phyloP scores from a whole-genome alignment of 2,888 invertebrate genomes.

The Scelioninae gen. 1 region DNA sequence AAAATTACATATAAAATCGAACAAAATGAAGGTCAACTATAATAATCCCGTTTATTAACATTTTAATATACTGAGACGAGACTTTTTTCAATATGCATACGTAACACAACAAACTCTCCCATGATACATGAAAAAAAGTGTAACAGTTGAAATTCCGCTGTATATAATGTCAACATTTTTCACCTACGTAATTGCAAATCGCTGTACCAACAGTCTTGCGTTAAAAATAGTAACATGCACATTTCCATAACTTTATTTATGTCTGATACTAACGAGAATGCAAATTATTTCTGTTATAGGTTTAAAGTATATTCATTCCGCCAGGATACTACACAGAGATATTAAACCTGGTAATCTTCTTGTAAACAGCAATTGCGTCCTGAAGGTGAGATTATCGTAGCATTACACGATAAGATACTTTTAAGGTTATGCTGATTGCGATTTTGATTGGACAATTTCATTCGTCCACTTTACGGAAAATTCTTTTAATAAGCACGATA shows the following conservation, averaged over 20 bases:
- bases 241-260: slow-evolving; percentile 57
- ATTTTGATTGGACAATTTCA: slow-evolving; percentile 54
- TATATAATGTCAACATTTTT: slow-evolving; percentile 34
- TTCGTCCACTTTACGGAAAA: slow-evolving; percentile 25
- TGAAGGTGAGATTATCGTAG: slow-evolving; percentile 88
- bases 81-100: neutral
- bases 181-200: slow-evolving; percentile 44
- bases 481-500: too few relatives aligned
- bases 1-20: too few relatives aligned
- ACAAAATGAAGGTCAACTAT: too few relatives aligned
- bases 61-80: too few relatives aligned
- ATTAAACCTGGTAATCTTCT: slow-evolving; percentile 99
- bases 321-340: slow-evolving; percentile 98
- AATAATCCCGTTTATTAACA: too few relatives aligned
- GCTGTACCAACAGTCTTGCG: slow-evolving; percentile 25
- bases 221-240: slow-evolving; percentile 45
- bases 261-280: slow-evolving; percentile 63
- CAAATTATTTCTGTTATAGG: slow-evolving; percentile 86
- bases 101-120: slow-evolving; percentile 8
- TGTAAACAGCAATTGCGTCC: slow-evolving; percentile 99
- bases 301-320: slow-evolving; percentile 99
- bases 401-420: slow-evolving; percentile 60
- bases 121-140: slow-evolving; percentile 9
- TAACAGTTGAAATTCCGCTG: slow-evolving; percentile 20
- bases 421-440: slow-evolving; percentile 60